Percentiles rank a stretch among this genome's conserved stretches.
These are phyloP conservation scores for Tetraneura akinire DNA, from an alignment of 1,140 invertebrate species.

Conservation along the genomic window DNA sequence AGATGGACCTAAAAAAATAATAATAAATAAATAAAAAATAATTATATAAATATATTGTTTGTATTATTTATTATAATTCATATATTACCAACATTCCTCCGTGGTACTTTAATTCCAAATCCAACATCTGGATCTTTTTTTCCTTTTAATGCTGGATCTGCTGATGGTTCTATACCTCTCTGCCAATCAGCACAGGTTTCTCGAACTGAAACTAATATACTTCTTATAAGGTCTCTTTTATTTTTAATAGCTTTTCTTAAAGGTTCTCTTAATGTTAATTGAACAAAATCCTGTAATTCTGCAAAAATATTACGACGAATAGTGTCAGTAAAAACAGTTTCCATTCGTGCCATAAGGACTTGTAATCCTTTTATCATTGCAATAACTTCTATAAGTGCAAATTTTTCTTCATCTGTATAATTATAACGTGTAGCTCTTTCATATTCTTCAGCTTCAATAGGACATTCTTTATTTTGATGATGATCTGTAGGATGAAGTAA, in stretches of 20 bases:
- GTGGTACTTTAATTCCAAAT: conserved; percentile 89
- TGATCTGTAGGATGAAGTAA: conserved; percentile 96
- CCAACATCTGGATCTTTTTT: conserved; percentile 92
- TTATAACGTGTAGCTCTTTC: conserved; percentile 98
- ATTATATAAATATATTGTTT: neutral
- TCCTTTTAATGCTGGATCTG: conserved; percentile 91
- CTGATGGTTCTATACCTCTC: conserved; percentile 84
- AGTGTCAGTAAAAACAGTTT: conserved; percentile 95
- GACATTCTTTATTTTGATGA: conserved; percentile 93
- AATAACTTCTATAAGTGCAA: conserved; percentile 96
- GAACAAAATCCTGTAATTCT: conserved; percentile 97
- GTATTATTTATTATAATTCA: neutral
- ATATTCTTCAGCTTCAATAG: conserved; percentile 97
- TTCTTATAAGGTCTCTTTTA: conserved; percentile 94
- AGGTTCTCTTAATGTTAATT: conserved; percentile 85
- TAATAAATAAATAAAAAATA: neutral
- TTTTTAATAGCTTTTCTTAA: conserved; percentile 96
- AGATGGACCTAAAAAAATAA: conserved; percentile 65
- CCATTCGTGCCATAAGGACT: conserved; percentile 95
- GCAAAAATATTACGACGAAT: conserved; percentile 94
- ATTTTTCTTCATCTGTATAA: conserved; percentile 96
- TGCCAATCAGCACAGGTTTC: conserved; percentile 97
- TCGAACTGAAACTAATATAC: conserved; percentile 90
- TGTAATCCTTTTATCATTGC: conserved; percentile 99
- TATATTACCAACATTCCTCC: conserved; percentile 83